phyloP scores from a whole-genome alignment of 2,888 invertebrate species.

The Dexiosoma caninum region DNA sequence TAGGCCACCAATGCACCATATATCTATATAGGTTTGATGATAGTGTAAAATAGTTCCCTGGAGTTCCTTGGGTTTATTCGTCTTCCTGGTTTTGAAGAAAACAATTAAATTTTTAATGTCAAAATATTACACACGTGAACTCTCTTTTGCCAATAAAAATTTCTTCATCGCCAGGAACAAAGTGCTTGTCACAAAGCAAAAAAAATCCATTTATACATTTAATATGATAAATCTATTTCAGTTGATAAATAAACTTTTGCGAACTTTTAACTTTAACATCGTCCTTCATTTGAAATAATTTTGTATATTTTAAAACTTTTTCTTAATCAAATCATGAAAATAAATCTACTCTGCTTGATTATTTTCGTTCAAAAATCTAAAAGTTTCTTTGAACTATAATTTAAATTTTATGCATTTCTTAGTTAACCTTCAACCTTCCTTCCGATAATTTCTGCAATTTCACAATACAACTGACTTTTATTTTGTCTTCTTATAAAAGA shows the following conservation, averaged over 20 bases:
- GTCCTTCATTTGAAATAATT: neutral
- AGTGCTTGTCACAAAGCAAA: too few species aligned
- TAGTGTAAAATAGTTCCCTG: too few species aligned
- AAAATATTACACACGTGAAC: too few species aligned
- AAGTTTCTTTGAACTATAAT: conserved; percentile 18
- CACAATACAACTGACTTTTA: conserved; percentile 9
- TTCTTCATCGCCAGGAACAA: too few species aligned
- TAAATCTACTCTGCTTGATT: neutral
- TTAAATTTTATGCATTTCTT: conserved; percentile 23
- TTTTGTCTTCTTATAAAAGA: conserved; percentile 22
- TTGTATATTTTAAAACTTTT: neutral
- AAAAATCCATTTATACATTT: neutral
- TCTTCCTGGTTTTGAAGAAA: too few species aligned
- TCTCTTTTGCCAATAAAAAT: too few species aligned
- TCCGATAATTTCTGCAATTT: neutral
- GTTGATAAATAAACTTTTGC: too few species aligned
- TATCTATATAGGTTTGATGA: too few species aligned
- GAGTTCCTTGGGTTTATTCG: too few species aligned
- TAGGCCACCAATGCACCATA: too few species aligned
- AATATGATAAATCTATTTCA: neutral
- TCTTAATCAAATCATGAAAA: neutral
- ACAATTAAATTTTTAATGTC: too few species aligned
- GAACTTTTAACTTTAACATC: neutral
- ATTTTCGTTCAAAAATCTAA: neutral
- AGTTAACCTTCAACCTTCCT: conserved; percentile 25